Evolutionary conservation across 2,113 vertebrate species (phyloP).

Genomic region (Oreocharis arfaki): DNA sequence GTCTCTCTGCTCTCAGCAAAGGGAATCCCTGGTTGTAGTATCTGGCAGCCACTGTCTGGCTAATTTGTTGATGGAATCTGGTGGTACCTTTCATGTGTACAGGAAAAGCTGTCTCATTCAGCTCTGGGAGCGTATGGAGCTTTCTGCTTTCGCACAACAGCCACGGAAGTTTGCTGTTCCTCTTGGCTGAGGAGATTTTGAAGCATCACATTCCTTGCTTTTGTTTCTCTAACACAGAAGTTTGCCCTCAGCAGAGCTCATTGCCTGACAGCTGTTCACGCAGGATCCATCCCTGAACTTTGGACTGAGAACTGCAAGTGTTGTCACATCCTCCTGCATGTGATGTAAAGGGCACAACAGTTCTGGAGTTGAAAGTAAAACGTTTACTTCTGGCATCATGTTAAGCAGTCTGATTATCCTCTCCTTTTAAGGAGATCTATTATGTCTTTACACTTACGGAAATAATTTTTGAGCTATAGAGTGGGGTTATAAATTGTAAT

Average conservation of each 20-base stretch:
- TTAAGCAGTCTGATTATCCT: not conserved
- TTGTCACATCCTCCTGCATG: not conserved
- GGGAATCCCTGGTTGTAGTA: fast-evolving
- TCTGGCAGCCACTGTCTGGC: not conserved
- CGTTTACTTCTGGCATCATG: not conserved
- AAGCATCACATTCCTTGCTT: not conserved
- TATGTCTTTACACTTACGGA: not conserved
- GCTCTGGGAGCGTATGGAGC: not conserved
- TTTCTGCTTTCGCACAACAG: not conserved
- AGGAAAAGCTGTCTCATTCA: not conserved
- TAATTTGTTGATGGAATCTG: not conserved
- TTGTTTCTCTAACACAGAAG: not conserved
- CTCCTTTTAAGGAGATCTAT: not conserved
- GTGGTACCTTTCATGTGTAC: not conserved
- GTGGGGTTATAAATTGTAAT: not conserved
- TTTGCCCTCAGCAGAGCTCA: not conserved
- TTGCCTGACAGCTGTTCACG: not conserved
- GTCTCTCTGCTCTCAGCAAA: not conserved
- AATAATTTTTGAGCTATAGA: not conserved
- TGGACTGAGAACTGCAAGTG: not conserved
- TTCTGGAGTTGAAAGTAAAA: not conserved
- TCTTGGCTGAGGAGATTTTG: not conserved
- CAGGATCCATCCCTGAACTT: not conserved
- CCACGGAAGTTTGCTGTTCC: not conserved
- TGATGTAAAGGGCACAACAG: not conserved